Base-by-base conservation (phyloP, 2,113 vertebrate genomes). In the Oncorhynchus masou region DNA sequence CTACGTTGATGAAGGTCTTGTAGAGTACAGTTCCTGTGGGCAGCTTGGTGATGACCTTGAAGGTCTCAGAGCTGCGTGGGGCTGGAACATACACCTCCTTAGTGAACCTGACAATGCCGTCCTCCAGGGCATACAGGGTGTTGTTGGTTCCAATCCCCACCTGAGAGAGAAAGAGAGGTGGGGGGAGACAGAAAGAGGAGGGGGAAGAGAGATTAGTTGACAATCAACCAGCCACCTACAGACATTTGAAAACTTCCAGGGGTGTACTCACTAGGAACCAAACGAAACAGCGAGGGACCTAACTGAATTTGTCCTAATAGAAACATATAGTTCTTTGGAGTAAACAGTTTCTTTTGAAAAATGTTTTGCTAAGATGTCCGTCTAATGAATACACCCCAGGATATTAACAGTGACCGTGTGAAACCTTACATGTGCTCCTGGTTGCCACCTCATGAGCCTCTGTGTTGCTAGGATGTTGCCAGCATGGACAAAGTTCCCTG, bases 391-490 rank as follows among this genome's bases (percentile, higher is more conserved):
- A 51, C 25, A n/a, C 0, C 11, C 2, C 6, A 7, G 20, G 31
- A 45, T 45, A 45, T 81, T 62, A 75, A 9, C 20, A 4, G n/a
- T 51, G 34, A 71, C 66, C 12, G 12, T 0, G 24, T 64, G 9
- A 64, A 24, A 0, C 86, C 92, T 96, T 87, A 99, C 98, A 0
- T 98, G 93, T 77, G 96, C 96, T 2, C 98, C 98, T 0, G 98
- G 97, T 54, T 99, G 96, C 95, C 95, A 99, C 70, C 97, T 95
- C 57, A 96, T 91, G 27, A 91, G 31, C 49, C 95, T 89, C 87
- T 99, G 98, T 0, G 97, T 99, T 1, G 94, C 97, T 49, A 99
- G 69, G 85, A 95, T 95, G 86, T 98, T 98, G 12, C 98, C 98
- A 15, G 95, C 95, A 0, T 95, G 95, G 82, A 98, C 97, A 79